These are phyloP conservation scores for Spodoptera litura DNA, from an alignment of 1,140 invertebrate genomes.

Conservation along the genomic window DNA sequence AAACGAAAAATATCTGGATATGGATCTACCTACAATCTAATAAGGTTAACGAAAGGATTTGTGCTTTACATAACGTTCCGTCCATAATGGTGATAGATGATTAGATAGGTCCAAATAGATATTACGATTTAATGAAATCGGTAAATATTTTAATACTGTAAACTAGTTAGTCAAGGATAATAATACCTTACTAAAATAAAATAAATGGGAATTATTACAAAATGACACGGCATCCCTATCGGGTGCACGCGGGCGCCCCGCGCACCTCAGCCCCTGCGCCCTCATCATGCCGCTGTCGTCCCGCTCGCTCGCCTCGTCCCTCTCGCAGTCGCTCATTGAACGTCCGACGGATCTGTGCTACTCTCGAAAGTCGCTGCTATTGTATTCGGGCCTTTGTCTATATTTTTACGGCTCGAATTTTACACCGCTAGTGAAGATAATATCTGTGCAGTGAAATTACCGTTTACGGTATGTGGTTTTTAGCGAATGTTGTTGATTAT, in stretches of 20 bases:
- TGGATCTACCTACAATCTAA: too few relatives aligned
- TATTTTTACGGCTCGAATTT: conserved; percentile 68
- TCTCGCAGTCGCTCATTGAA: conserved; percentile 79
- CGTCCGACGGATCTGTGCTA: conserved; percentile 73
- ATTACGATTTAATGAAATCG: too few relatives aligned
- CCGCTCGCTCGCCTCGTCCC: conserved; percentile 56
- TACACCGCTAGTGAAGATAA: conserved; percentile 68
- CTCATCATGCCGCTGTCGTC: conserved; percentile 52
- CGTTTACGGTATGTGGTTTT: conserved; percentile 81
- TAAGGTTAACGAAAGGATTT: too few relatives aligned
- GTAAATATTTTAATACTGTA: too few relatives aligned
- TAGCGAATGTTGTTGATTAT: conserved; percentile 72
- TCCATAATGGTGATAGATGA: too few relatives aligned
- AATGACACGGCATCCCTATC: conserved; percentile 69
- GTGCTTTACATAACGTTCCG: too few relatives aligned
- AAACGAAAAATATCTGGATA: too few relatives aligned
- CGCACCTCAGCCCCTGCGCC: conserved; percentile 31
- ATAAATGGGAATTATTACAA: conserved; percentile 46
- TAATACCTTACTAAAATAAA: conserved; percentile 10
- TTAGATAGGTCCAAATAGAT: too few relatives aligned
- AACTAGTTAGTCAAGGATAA: neutral
- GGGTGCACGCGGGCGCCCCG: conserved; percentile 53
- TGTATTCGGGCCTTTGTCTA: conserved; percentile 78
- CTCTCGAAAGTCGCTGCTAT: conserved; percentile 62
- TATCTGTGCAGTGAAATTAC: conserved; percentile 78